Evolutionary conservation across 2,888 invertebrate species (phyloP).

Genomic region (Craniophora ligustri): DNA sequence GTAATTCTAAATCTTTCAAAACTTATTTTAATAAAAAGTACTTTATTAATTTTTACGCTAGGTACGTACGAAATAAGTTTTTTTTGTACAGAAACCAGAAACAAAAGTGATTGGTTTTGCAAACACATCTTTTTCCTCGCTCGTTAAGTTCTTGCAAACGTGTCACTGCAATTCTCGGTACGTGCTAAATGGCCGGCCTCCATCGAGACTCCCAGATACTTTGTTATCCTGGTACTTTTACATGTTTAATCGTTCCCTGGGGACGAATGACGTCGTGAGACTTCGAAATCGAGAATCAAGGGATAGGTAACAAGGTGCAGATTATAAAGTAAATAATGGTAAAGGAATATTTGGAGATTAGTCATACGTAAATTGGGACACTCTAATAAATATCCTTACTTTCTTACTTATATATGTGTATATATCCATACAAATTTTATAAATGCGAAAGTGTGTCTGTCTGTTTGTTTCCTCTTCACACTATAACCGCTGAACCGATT

Average conservation of each 20-base stretch:
- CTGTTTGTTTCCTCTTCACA: too few relatives aligned
- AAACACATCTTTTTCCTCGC: conserved; percentile 62
- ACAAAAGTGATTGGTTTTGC: conserved; percentile 50
- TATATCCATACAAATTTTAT: too few relatives aligned
- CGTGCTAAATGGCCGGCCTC: conserved; percentile 85
- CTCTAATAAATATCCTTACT: too few relatives aligned
- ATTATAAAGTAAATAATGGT: not conserved
- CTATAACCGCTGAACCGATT: too few relatives aligned
- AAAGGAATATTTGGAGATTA: too few relatives aligned
- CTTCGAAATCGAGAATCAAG: conserved; percentile 54
- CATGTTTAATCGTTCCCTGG: conserved; percentile 85
- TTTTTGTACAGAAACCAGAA: conserved; percentile 40
- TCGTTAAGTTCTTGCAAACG: conserved; percentile 83
- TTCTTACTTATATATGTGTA: too few relatives aligned
- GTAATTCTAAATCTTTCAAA: too few relatives aligned
- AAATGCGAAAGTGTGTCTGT: too few relatives aligned
- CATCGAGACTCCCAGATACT: conserved; percentile 76
- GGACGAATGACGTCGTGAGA: conserved; percentile 60
- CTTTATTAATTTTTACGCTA: too few relatives aligned
- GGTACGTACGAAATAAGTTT: too few relatives aligned
- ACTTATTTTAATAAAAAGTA: too few relatives aligned
- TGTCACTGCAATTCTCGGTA: conserved; percentile 77
- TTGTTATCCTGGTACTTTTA: conserved; percentile 86
- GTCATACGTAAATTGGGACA: too few relatives aligned
- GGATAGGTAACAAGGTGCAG: conserved; percentile 31